Conservation (phyloP, 1,140 invertebrate genomes). For the Nixonia krombeini region DNA sequence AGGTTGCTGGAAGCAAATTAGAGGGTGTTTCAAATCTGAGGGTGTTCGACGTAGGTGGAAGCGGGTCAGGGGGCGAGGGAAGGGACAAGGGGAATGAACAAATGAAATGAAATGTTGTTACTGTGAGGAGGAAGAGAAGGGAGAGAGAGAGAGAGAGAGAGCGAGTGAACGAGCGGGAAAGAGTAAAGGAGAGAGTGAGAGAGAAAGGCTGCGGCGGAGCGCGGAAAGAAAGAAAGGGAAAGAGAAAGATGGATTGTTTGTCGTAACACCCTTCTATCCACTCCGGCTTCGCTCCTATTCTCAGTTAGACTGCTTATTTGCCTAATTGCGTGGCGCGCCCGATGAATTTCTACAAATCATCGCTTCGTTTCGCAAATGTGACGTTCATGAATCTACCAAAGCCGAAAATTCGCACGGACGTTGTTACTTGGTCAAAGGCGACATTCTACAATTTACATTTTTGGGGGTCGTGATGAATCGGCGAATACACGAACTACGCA, state of each 20-base stretch:
- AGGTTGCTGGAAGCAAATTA: slow-evolving; percentile 65
- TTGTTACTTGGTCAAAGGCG: slow-evolving; percentile 23
- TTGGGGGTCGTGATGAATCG: slow-evolving; percentile 1
- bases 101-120: slow-evolving; percentile 69
- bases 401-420: slow-evolving; percentile 15
- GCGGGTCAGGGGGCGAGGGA: slow-evolving; percentile 45
- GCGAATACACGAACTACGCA: not conserved
- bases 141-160: slow-evolving; percentile 39
- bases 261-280: slow-evolving; percentile 64
- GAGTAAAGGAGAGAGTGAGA: not conserved
- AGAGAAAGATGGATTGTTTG: slow-evolving; percentile 66
- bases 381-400: slow-evolving; percentile 26
- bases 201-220: slow-evolving; percentile 18
- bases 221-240: slow-evolving; percentile 45
- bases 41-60: slow-evolving; percentile 53
- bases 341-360: slow-evolving; percentile 68
- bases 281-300: slow-evolving; percentile 52
- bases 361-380: slow-evolving; percentile 49
- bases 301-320: slow-evolving; percentile 68
- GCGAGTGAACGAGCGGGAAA: slow-evolving; percentile 19
- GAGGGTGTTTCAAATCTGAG: slow-evolving; percentile 64
- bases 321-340: slow-evolving; percentile 63
- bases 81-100: slow-evolving; percentile 61
- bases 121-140: slow-evolving; percentile 48
- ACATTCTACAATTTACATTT: slow-evolving; percentile 37